Base-by-base conservation (phyloP, 2,113 vertebrate genomes). In the Mus pahari region DNA sequence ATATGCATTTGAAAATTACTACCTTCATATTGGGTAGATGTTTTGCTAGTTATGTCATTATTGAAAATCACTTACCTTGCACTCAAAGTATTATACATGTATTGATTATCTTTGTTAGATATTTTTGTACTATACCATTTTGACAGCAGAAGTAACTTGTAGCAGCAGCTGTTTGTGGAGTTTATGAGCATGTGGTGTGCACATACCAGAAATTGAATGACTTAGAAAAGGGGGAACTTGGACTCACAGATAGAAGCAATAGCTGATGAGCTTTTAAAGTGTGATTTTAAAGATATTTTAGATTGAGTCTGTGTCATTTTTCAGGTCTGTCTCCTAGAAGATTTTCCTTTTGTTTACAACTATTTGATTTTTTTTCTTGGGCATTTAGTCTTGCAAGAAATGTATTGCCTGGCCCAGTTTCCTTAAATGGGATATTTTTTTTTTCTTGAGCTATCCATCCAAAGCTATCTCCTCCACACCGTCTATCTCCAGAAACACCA, bases 381-480 rank as follows among this genome's bases (percentile, higher is more conserved):
- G 70, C 14, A 53, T 88, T 71, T 36, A 48, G n/a, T 90, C 31
- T 28, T 71, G 1, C 60, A 36, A 93, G 81, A 78, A 94, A 90
- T 50, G 11, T 53, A 26, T 31, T 70, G 33, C 60, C 39, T 84
- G 16, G 11, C 70, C 20, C 66, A 77, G 1, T 77, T 62, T 73
- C 90, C 79, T 50, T 92, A 82, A 82, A 60, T 74, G 62, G 42
- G 74, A 55, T 86, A 90, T 64, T 90, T 88, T 88, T 64, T 90
- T 88, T 88, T 90, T 90, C 66, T 89, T 42, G 8, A n/a, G 19
- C 7, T 93, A 6, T 81, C 50, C 48, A 83, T 73, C 5, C 77
- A n/a, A 58, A 2, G 1, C 20, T 48, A 2, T 0, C 3, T 17
- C 50, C 28, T 1, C 66, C 16, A 84, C 2, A 22, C 42, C 24